Evolutionary conservation across 2,113 vertebrate species (phyloP).

Genomic region (Formicarius rufipectus): DNA sequence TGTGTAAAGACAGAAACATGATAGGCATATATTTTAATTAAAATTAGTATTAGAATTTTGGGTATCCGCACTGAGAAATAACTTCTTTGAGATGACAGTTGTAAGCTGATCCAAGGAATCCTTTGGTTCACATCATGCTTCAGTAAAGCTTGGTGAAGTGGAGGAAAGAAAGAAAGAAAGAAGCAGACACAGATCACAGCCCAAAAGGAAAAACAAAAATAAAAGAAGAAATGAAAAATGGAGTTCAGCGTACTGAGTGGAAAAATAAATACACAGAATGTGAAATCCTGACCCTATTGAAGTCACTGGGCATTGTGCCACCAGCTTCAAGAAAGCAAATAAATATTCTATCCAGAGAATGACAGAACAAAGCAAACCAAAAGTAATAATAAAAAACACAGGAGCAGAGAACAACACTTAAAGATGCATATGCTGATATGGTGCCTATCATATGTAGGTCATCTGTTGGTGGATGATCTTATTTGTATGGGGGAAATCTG

Average conservation of each 20-base stretch:
- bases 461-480: neutral
- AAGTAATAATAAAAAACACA: neutral
- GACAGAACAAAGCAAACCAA: neutral
- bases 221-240: neutral
- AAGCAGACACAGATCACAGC: neutral
- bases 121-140: neutral
- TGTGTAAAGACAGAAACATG: neutral
- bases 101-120: neutral
- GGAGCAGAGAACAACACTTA: neutral
- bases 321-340: neutral
- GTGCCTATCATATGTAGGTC: neutral
- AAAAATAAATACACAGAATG: neutral
- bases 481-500: neutral
- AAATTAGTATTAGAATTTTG: neutral
- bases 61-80: neutral
- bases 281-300: constrained; percentile 6
- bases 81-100: neutral
- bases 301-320: neutral
- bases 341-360: neutral
- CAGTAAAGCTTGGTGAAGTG: neutral
- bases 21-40: neutral
- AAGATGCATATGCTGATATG: neutral
- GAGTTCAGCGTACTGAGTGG: neutral
- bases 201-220: neutral
- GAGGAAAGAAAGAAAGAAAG: neutral